Percentiles rank a stretch among this genome's conserved stretches.
These are phyloP conservation scores for Torymus auratus DNA, from an alignment of 2,888 invertebrate genomes.

Conservation along the genomic window DNA sequence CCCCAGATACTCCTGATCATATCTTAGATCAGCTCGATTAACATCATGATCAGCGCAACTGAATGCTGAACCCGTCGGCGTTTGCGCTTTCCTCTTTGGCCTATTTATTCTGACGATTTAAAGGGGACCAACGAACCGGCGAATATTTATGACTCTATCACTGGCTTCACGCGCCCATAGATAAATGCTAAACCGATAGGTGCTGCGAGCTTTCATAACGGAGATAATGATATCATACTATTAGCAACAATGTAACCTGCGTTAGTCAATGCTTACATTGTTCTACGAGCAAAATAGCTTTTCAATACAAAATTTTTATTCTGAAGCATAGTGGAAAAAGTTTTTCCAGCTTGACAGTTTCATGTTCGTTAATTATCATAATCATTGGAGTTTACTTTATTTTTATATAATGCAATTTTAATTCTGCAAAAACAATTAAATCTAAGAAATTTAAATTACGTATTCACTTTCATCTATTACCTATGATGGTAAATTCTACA, in stretches of 20 bases:
- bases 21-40: not conserved
- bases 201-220: constrained; percentile 38
- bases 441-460: not conserved
- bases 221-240: constrained; percentile 40
- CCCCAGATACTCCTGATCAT: not conserved
- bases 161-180: constrained; percentile 26
- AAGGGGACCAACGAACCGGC: constrained; percentile 32
- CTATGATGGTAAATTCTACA: constrained; percentile 12
- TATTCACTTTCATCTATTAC: constrained; percentile 19
- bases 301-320: too few species aligned
- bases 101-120: not conserved
- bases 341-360: too few species aligned
- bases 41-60: too few species aligned
- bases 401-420: too few species aligned
- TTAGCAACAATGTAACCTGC: constrained; percentile 9
- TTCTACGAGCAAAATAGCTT: not conserved
- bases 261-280: constrained; percentile 30
- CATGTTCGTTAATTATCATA: too few species aligned
- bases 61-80: not conserved
- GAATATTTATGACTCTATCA: constrained; percentile 39
- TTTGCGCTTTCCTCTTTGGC: not conserved
- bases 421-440: not conserved
- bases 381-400: too few species aligned
- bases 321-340: too few species aligned
- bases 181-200: constrained; percentile 41